These are phyloP conservation scores for Sceliomorpha sp. DNA, from an alignment of 2,888 invertebrate genomes.

Conservation along the genomic window DNA sequence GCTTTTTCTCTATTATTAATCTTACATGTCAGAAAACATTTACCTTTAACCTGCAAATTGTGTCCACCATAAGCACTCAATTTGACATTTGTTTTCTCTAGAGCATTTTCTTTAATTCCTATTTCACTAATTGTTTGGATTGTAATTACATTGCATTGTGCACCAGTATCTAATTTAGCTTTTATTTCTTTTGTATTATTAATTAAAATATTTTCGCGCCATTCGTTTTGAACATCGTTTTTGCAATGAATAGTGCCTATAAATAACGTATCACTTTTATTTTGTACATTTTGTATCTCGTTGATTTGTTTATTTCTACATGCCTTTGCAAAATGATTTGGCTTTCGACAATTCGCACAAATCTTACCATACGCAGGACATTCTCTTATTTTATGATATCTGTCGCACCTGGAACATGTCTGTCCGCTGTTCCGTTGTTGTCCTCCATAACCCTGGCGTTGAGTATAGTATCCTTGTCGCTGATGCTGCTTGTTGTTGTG, in stretches of 20 bases:
- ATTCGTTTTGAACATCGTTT: constrained; percentile 8
- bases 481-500: neutral
- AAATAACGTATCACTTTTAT: constrained; percentile 13
- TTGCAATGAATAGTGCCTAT: constrained; percentile 2
- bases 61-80: constrained; percentile 31
- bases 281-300: neutral
- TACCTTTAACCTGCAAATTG: constrained; percentile 17
- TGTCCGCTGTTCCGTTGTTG: constrained; percentile 1
- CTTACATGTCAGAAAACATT: constrained; percentile 31
- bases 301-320: constrained; percentile 17
- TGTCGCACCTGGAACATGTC: neutral
- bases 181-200: constrained; percentile 10
- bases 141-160: constrained; percentile 27
- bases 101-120: neutral
- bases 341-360: constrained; percentile 24
- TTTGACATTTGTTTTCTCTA: constrained; percentile 18
- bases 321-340: constrained; percentile 36
- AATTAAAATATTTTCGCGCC: constrained; percentile 7
- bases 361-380: constrained; percentile 39
- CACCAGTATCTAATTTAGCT: constrained; percentile 18
- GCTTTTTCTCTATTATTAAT: constrained; percentile 13
- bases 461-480: too few relatives aligned
- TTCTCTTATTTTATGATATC: too few relatives aligned
- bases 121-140: constrained; percentile 22
- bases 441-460: neutral